A percentile compares a stretch with the other conserved stretches of the same genome.
Evolutionary conservation across 2,797 vertebrate genomes (phyloP).

Genomic region (Clamator glandarius): DNA sequence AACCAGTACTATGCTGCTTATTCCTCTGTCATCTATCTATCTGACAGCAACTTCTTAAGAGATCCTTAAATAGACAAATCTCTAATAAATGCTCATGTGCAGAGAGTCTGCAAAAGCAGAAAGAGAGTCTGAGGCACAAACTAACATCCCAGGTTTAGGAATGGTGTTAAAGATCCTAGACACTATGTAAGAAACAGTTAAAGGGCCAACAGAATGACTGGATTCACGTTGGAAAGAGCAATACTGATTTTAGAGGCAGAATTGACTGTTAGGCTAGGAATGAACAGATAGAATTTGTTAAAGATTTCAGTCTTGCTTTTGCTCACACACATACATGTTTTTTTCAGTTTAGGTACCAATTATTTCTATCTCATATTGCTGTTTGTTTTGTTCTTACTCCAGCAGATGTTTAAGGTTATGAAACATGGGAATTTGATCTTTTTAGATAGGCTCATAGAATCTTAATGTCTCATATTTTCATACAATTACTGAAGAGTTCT

Average conservation of each 20-base stretch:
- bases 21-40: neutral
- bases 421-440: neutral
- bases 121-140: neutral
- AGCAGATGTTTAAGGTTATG: neutral
- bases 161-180: neutral
- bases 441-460: neutral
- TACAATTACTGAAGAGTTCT: neutral
- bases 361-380: neutral
- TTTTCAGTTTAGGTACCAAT: neutral
- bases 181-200: accelerated
- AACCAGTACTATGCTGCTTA: neutral
- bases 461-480: neutral
- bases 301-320: neutral
- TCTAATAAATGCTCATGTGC: neutral
- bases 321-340: neutral
- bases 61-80: neutral
- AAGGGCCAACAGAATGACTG: neutral
- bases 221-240: neutral
- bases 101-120: neutral
- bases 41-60: neutral
- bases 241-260: neutral
- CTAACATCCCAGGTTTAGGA: neutral
- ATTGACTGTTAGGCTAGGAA: neutral
- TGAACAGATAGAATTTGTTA: neutral
- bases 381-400: neutral